Evolutionary conservation across 2,888 invertebrate genomes (phyloP).

Genomic region (Acanthosoma haemorrhoidale): DNA sequence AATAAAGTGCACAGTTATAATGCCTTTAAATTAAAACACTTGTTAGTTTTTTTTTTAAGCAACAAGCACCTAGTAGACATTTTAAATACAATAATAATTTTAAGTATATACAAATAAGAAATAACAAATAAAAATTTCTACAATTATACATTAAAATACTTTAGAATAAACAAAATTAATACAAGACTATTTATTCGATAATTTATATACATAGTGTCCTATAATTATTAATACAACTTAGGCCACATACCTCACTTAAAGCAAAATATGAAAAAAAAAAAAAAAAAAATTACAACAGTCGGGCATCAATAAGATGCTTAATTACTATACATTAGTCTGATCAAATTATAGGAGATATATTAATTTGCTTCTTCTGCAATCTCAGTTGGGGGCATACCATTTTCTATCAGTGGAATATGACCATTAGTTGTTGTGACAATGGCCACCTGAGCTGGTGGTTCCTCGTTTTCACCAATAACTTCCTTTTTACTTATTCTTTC

Average conservation of each 20-base stretch:
- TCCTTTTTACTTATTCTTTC: conserved; percentile 30
- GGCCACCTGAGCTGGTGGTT: conserved; percentile 31
- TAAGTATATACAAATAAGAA: conserved; percentile 29
- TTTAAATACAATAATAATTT: conserved; percentile 31
- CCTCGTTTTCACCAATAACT: conserved; percentile 5
- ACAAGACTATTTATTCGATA: conserved; percentile 21
- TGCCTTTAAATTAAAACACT: conserved; percentile 12
- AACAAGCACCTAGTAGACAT: neutral
- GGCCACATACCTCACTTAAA: conserved; percentile 23
- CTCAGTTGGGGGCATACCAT: conserved; percentile 23
- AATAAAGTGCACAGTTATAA: conserved; percentile 10
- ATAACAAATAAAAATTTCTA: conserved; percentile 30
- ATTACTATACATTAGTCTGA: neutral
- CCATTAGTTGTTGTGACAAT: conserved; percentile 37
- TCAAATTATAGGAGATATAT: neutral
- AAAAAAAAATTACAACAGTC: conserved; percentile 26
- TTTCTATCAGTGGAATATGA: conserved; percentile 32
- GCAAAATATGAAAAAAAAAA: conserved; percentile 22
- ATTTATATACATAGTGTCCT: conserved; percentile 29
- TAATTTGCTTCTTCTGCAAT: conserved; percentile 15
- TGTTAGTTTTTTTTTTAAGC: conserved; percentile 12
- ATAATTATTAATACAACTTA: conserved; percentile 28
- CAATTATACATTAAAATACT: conserved; percentile 26
- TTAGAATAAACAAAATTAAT: conserved; percentile 19
- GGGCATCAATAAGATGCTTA: conserved; percentile 20